A percentile compares a stretch with the other conserved stretches of the same genome.
Conservation (phyloP, 2,888 invertebrate genomes). For the Synanthedon tipuliformis region DNA sequence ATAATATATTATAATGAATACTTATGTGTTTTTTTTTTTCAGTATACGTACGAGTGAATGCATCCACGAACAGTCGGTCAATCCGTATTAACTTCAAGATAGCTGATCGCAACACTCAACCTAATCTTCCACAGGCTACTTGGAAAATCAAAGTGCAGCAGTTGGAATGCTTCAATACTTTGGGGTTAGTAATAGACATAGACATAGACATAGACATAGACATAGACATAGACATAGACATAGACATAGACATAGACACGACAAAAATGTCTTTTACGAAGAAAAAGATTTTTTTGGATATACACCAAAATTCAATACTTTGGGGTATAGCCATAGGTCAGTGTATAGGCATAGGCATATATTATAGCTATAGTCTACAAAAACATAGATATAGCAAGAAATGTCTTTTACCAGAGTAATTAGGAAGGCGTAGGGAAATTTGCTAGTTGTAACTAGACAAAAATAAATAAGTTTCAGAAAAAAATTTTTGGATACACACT, state of each 20-base stretch:
- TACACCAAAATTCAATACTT: conserved; percentile 44
- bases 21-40: not conserved
- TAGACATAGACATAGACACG: not conserved
- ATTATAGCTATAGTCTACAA: not conserved
- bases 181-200: conserved; percentile 33
- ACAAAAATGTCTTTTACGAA: too few species aligned
- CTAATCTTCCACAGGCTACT: conserved; percentile 55
- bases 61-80: conserved; percentile 50
- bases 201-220: not conserved
- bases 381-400: not conserved
- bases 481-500: not conserved
- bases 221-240: not conserved
- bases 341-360: not conserved
- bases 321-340: conserved; percentile 28
- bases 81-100: conserved; percentile 62
- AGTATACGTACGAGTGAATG: conserved; percentile 65
- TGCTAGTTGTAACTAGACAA: too few species aligned
- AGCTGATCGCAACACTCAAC: conserved; percentile 50
- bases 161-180: conserved; percentile 69
- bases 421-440: too few species aligned
- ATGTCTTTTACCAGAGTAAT: too few species aligned
- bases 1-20: too few species aligned
- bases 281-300: too few species aligned
- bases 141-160: conserved; percentile 75
- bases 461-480: not conserved